Conservation (phyloP, 2,888 invertebrate genomes). For the Cryptus armator region DNA sequence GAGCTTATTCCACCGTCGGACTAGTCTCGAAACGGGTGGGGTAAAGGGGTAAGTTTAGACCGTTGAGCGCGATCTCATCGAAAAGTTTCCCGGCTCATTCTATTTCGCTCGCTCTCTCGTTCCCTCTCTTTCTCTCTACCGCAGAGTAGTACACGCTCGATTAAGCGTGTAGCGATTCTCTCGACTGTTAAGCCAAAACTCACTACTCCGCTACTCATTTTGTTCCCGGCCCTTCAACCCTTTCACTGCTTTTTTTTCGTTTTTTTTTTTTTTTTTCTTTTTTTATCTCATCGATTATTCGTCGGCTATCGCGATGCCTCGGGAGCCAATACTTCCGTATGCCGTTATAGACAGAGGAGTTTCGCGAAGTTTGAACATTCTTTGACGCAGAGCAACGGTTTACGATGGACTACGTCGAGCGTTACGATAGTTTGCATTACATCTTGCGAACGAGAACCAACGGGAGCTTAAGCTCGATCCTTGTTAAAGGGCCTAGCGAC, state of each 20-base stretch:
- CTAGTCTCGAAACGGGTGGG: conserved; percentile 24
- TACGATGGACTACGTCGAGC: conserved; percentile 26
- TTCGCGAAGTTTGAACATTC: conserved; percentile 41
- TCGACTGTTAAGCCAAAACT: conserved; percentile 69
- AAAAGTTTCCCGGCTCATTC: conserved; percentile 76
- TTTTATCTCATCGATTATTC: conserved; percentile 61
- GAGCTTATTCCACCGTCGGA: conserved; percentile 66
- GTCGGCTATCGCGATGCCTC: conserved; percentile 6
- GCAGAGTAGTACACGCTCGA: conserved; percentile 69
- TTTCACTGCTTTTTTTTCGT: conserved; percentile 62
- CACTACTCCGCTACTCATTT: conserved; percentile 54
- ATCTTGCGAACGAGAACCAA: conserved; percentile 8
- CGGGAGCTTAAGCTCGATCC: conserved; percentile 21
- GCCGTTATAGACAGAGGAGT: not conserved
- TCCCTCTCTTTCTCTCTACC: conserved; percentile 13
- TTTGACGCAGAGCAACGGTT: conserved; percentile 30
- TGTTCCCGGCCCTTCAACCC: conserved; percentile 57
- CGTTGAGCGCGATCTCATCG: conserved; percentile 81
- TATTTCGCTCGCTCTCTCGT: conserved; percentile 17
- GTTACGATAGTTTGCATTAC: conserved; percentile 14
- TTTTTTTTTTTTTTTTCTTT: conserved; percentile 46
- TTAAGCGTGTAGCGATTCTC: conserved; percentile 72
- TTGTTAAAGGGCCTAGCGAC: conserved; percentile 33
- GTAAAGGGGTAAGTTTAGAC: conserved; percentile 74
- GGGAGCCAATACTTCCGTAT: conserved; percentile 8